Evolutionary conservation across 1,140 invertebrate genomes (phyloP).

Genomic region (Drosophila ambigua): DNA sequence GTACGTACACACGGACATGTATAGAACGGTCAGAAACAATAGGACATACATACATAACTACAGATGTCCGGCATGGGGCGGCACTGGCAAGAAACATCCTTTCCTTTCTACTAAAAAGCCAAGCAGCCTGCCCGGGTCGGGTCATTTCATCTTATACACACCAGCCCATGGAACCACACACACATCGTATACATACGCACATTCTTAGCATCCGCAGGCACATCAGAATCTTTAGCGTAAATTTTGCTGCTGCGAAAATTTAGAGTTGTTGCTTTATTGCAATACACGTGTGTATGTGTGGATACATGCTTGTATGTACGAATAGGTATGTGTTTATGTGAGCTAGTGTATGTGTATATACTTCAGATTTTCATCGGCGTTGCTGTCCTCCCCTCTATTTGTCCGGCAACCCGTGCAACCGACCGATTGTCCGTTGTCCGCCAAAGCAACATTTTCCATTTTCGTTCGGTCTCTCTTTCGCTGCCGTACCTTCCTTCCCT

Average conservation of each 20-base stretch:
- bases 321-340: neutral
- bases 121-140: conserved; percentile 52
- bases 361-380: conserved; percentile 75
- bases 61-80: conserved; percentile 44
- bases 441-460: conserved; percentile 78
- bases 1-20: conserved; percentile 18
- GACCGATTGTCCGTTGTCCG: conserved; percentile 64
- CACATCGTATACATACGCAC: conserved; percentile 19
- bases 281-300: conserved; percentile 40
- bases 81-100: conserved; percentile 44
- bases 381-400: conserved; percentile 18
- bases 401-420: conserved; percentile 30
- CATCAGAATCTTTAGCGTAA: conserved; percentile 72
- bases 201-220: conserved; percentile 60
- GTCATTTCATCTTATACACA: conserved; percentile 47
- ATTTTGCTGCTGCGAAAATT: conserved; percentile 77
- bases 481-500: conserved; percentile 75
- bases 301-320: conserved; percentile 10
- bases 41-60: conserved; percentile 33
- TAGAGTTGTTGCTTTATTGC: conserved; percentile 76
- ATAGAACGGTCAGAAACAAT: conserved; percentile 48
- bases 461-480: conserved; percentile 64
- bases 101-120: conserved; percentile 55
- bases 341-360: conserved; percentile 60
- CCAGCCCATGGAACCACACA: conserved; percentile 8